Evolutionary conservation across 92 coral and sea anemone species (phyloP), one percentile per base, ranked within the genome.

Genomic region (Porites divaricata): DNA sequence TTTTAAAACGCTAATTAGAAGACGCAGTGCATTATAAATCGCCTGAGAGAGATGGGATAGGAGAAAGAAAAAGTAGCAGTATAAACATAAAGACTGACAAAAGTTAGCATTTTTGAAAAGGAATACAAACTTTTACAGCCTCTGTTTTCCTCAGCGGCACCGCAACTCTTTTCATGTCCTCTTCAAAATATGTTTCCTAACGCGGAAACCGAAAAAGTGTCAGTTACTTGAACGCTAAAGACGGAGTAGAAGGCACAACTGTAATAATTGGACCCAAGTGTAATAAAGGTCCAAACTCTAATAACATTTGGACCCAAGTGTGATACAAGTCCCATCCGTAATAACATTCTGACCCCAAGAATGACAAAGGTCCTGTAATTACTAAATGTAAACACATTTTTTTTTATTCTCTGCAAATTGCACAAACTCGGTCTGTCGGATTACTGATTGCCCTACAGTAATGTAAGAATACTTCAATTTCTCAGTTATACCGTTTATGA

Each of bases 121-220:
- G 20, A 17, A 12, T 12, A 54, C 80, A 70, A 54, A 96, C 99
- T 58, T 92, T 90, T 9, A 94, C 92, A 14, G 92, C 93, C 73
- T 84, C 81, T 2, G 95, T 92, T 71, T 96, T 94, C 53, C 81
- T 88, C 76, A 96, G 71, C 13, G 95, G 86, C 15, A 94, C 91
- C 26, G 95, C 81, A 58, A 90, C 85, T 68, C 84, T 88, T 61
- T 89, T 86, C 83, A 95, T 73, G 76, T 96, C 93, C 82, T 89
- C 88, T 17, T 89, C 89, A 51, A 94, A 96, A 49, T 67, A 79
- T 48, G 76, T 91, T 85, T 96, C 99, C 99, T 96, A 14, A 13
- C 1, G 58, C 13, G 63, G 35, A 67, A 54, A 62, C 21, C n/a
- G 48, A 77, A 49, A 14, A 35, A 7, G 20, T 14, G 26, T 48